Percentiles rank a stretch among this genome's conserved stretches.
Evolutionary conservation across 2,797 vertebrate species (phyloP).

Genomic region (Loriculus beryllinus): DNA sequence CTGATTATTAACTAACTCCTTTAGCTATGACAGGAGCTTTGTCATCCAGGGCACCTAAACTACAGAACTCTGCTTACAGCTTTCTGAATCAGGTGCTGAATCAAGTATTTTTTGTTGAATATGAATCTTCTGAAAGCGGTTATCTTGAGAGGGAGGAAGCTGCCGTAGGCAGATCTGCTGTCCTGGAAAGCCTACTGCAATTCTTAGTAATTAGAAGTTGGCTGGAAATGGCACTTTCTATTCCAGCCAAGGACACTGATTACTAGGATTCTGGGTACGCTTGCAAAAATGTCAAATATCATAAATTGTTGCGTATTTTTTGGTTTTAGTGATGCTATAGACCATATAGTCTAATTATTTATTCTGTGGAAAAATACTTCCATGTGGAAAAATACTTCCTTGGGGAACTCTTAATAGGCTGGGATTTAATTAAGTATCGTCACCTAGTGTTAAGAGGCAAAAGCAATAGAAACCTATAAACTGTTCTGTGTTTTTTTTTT

Average conservation of each 20-base stretch:
- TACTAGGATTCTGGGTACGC: background rate
- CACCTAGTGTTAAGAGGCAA: background rate
- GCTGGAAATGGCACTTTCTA: background rate
- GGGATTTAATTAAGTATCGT: background rate
- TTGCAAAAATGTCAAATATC: constrained; percentile 17
- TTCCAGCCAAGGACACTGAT: constrained; percentile 20
- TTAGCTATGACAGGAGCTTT: background rate
- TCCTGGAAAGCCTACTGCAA: background rate
- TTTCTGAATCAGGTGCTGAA: background rate
- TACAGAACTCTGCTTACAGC: background rate
- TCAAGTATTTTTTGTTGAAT: background rate
- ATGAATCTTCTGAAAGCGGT: background rate
- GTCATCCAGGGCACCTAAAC: background rate
- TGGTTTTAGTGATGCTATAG: background rate
- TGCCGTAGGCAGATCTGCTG: background rate
- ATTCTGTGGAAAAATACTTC: background rate
- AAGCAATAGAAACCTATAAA: background rate
- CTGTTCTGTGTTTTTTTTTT: background rate
- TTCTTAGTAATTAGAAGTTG: constrained; percentile 27
- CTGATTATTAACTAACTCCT: background rate
- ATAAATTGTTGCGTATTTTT: background rate
- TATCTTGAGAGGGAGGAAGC: background rate
- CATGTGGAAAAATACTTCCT: background rate
- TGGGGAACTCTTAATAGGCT: background rate
- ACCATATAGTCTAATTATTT: background rate